Evolutionary conservation across 2,113 vertebrate genomes (phyloP).

Genomic region (Onychostoma macrolepis): DNA sequence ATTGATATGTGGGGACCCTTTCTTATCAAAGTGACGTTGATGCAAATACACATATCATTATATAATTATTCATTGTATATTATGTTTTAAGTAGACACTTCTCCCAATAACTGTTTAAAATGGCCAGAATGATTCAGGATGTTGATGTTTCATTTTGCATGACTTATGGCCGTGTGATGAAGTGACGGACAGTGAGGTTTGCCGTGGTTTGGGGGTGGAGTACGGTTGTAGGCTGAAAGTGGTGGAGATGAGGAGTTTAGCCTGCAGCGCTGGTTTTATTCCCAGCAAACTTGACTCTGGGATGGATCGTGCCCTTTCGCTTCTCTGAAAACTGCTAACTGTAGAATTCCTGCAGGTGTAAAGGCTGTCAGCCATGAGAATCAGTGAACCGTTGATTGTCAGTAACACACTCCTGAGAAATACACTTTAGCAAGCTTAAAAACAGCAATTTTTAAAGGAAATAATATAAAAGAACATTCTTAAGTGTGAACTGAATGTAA

Average conservation of each 20-base stretch:
- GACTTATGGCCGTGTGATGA: background rate
- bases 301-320: background rate
- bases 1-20: background rate
- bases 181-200: background rate
- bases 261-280: conserved; percentile 25
- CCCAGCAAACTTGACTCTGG: background rate
- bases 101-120: background rate
- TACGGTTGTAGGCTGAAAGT: conserved; percentile 9
- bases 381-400: background rate
- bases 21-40: background rate
- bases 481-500: too few species aligned
- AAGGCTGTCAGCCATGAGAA: background rate
- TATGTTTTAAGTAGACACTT: background rate
- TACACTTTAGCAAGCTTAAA: background rate
- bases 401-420: background rate
- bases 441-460: background rate
- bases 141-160: background rate
- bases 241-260: background rate
- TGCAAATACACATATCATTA: background rate
- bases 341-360: background rate
- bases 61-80: background rate
- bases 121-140: background rate
- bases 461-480: too few species aligned
- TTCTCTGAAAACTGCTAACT: background rate
- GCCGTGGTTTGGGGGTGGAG: background rate